Evolutionary conservation across 1,140 invertebrate species (phyloP).

Genomic region (Calephelis virginiensis): DNA sequence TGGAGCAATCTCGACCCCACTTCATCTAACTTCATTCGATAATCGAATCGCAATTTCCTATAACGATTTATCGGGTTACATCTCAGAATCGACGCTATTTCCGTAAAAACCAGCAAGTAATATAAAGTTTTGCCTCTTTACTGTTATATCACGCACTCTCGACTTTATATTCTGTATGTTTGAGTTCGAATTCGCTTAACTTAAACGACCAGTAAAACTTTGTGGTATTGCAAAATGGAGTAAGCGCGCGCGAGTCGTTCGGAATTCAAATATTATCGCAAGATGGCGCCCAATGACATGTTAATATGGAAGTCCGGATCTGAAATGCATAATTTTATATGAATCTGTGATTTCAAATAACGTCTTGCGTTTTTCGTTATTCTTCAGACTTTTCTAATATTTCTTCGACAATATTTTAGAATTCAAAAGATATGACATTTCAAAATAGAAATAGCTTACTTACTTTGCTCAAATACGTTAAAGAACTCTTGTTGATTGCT

Average conservation of each 20-base stretch:
- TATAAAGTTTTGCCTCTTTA: conserved; percentile 36
- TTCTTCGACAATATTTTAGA: not conserved
- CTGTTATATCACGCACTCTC: not conserved
- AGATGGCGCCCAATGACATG: conserved; percentile 69
- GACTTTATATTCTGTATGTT: conserved; percentile 14
- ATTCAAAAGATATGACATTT: conserved; percentile 6
- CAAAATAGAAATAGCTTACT: not conserved
- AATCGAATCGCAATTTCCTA: conserved; percentile 51
- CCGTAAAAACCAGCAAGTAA: conserved; percentile 50
- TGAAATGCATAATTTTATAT: conserved; percentile 69
- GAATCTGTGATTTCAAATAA: conserved; percentile 34
- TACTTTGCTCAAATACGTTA: too few species aligned
- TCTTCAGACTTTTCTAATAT: conserved; percentile 11
- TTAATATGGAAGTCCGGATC: conserved; percentile 58
- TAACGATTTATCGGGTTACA: conserved; percentile 56
- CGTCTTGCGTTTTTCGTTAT: conserved; percentile 17
- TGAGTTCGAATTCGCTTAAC: conserved; percentile 29
- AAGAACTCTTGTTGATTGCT: too few species aligned
- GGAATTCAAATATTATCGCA: conserved; percentile 62
- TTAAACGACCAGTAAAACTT: conserved; percentile 16
- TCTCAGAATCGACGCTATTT: conserved; percentile 43
- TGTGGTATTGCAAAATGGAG: conserved; percentile 30
- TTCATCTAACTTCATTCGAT: conserved; percentile 50
- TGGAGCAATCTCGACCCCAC: conserved; percentile 33
- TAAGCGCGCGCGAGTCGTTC: conserved; percentile 46